phyloP scores from a whole-genome alignment of 1,140 invertebrate species.

The Heliconius nattereri region DNA sequence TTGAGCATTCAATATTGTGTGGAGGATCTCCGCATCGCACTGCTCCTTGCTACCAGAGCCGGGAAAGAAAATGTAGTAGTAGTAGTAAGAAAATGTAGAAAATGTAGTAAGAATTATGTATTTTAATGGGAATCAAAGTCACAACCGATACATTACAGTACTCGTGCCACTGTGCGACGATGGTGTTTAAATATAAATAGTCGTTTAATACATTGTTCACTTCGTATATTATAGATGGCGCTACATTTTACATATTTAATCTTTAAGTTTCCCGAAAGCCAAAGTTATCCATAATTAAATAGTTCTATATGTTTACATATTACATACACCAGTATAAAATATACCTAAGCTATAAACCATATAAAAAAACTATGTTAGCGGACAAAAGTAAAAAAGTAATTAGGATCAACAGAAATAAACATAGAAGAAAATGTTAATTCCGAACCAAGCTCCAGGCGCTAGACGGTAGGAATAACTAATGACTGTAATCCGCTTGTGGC shows the following conservation, averaged over 20 bases:
- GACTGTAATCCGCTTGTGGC: slow-evolving; percentile 76
- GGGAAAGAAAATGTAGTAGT: too few relatives aligned
- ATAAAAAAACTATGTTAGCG: background rate
- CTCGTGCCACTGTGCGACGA: too few relatives aligned
- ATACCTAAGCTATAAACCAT: background rate
- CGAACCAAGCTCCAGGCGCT: slow-evolving; percentile 60
- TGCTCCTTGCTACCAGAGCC: too few relatives aligned
- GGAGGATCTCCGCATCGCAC: too few relatives aligned
- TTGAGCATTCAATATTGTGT: too few relatives aligned
- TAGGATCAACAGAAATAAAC: slow-evolving; percentile 45
- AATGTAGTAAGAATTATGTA: too few relatives aligned
- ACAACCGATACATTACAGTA: too few relatives aligned
- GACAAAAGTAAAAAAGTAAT: slow-evolving; percentile 34
- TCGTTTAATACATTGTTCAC: background rate
- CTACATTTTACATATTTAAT: too few relatives aligned
- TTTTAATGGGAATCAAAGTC: too few relatives aligned
- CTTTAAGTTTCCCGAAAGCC: background rate
- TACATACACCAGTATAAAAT: background rate
- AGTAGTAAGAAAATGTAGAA: too few relatives aligned
- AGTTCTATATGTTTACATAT: background rate
- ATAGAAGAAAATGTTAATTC: slow-evolving; percentile 55
- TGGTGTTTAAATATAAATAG: too few relatives aligned
- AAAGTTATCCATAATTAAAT: too few relatives aligned
- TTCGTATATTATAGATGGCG: background rate
- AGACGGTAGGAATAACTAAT: slow-evolving; percentile 77